Conservation (phyloP, 2,888 invertebrate species). For the Pterobdella sp. region DNA sequence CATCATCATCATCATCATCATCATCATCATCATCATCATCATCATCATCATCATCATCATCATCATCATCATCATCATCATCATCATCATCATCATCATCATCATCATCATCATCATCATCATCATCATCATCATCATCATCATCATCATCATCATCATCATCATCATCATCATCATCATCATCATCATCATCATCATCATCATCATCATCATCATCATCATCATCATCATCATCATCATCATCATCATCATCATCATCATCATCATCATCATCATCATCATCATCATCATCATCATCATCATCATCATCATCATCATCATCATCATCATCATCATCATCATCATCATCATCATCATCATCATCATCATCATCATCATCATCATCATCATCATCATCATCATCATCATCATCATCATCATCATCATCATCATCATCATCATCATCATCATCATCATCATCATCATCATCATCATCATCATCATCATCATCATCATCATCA, state of each 20-base stretch:
- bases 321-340: background rate
- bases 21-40: conserved; percentile 24
- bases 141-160: background rate
- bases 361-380: background rate
- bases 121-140: background rate
- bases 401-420: conserved; percentile 24
- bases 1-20: conserved; percentile 22
- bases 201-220: conserved; percentile 24
- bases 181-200: conserved; percentile 11
- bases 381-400: conserved; percentile 24
- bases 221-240: conserved; percentile 24
- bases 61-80: conserved; percentile 21
- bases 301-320: background rate
- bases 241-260: conserved; percentile 24
- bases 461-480: too few species aligned
- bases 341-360: background rate
- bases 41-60: conserved; percentile 23
- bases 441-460: conserved; percentile 23
- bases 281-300: background rate
- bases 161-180: background rate
- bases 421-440: conserved; percentile 24
- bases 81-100: background rate
- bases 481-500: too few species aligned
- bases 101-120: background rate
- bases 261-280: conserved; percentile 24